These are phyloP conservation scores for Holocentrus rufus DNA, from an alignment of 2,797 vertebrate genomes.

Conservation along the genomic window DNA sequence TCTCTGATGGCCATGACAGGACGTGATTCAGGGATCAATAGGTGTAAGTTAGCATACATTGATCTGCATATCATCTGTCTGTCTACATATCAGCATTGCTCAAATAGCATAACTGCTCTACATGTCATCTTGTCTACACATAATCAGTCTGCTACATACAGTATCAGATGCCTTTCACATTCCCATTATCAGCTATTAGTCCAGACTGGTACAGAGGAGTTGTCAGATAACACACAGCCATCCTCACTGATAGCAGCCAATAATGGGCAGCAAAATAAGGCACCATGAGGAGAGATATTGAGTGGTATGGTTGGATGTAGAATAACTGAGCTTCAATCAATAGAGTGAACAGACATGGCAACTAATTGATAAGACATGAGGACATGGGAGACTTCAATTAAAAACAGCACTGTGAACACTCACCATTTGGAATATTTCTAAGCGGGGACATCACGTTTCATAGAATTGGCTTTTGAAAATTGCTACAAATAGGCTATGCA, in stretches of 20 bases:
- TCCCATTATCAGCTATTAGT: background rate
- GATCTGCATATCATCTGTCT: conserved; percentile 6
- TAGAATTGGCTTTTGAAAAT: background rate
- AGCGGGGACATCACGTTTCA: background rate
- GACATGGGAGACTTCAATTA: conserved; percentile 15
- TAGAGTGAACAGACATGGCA: background rate
- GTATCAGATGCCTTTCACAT: conserved; percentile 1
- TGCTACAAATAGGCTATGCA: background rate
- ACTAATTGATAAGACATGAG: background rate
- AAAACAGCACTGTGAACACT: background rate
- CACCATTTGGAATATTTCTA: background rate
- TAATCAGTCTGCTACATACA: background rate
- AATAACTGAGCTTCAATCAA: conserved; percentile 9
- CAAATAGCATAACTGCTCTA: background rate
- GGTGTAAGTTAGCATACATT: conserved; percentile 1
- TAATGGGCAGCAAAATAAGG: background rate
- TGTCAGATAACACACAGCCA: background rate
- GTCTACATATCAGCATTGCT: background rate
- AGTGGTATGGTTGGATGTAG: background rate
- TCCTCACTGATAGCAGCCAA: background rate
- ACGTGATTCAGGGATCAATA: conserved; percentile 3
- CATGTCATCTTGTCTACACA: conserved; percentile 1
- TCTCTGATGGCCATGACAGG: background rate
- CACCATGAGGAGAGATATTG: background rate
- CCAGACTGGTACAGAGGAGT: background rate